Evolutionary conservation across 2,113 vertebrate species (phyloP), one percentile per base, ranked within the genome.

Genomic region (Misgurnus mizolepis): DNA sequence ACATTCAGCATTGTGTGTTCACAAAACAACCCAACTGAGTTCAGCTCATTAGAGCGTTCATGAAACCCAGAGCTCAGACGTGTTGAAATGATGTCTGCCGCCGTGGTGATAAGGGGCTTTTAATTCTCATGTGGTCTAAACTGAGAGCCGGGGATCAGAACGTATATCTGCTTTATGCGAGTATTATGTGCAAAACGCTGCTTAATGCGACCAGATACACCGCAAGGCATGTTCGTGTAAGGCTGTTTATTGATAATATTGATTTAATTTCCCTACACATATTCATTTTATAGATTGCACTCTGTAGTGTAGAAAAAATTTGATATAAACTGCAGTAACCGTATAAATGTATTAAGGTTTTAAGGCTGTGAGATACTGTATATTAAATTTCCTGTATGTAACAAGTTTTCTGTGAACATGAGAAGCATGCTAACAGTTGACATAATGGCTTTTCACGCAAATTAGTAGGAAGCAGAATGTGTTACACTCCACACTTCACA

Each of bases 141-240:
- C 45, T 5, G 14, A 50, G 6, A 22, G 11, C 45, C 11, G 12
- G 27, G 27, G 68, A 70, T 53, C 68, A 53, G 68, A 55, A 55
- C 53, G n/a, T 39, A 70, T 70, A 70, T 70, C 68, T 40, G 49
- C 68, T 55, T 71, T 49, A 71, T 55, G 4, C 0, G 27, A 49
- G 50, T n/a, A 11, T 71, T 55, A 71, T 55, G 49, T 71, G 68
- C 49, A n/a, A 53, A 15, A 55, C 3, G 49, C 27, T 55, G 47
- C 68, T 70, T 40, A 70, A 50, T 22, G 17, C 15, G 4, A 70
- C 22, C 22, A 5, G 12, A 3, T 3, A 34, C 22, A 22, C 47
- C 1, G 0, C 7, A 39, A 8, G 4, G 7, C 68, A 17, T 55
- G 22, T 34, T 50, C 4, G 7, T 69, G 12, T 15, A 69, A 50